Conservation (phyloP, 2,888 invertebrate species). For the Rhorus exstirpatorius region DNA sequence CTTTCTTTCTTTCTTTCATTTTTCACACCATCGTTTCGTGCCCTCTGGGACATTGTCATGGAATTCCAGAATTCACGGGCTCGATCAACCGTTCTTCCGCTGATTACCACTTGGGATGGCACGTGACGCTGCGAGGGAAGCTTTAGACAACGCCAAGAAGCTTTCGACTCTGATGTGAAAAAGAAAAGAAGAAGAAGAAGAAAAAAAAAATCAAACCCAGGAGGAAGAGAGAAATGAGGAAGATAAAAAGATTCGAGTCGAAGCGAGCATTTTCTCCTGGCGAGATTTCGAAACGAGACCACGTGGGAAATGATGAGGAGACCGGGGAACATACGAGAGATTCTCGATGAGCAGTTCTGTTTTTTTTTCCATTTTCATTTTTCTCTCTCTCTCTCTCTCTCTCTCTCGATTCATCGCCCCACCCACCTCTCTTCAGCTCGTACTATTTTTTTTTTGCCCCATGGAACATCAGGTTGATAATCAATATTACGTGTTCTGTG, state of each 20-base stretch:
- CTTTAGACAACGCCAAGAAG: too few species aligned
- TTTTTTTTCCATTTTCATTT: conserved; percentile 1
- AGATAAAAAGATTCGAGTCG: conserved; percentile 11
- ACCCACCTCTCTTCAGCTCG: neutral
- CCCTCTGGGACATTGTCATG: conserved; percentile 27
- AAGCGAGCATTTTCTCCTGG: conserved; percentile 18
- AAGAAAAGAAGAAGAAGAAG: neutral
- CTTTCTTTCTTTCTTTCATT: conserved; percentile 3
- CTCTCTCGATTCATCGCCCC: too few species aligned
- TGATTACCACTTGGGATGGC: conserved; percentile 46
- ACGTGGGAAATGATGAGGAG: conserved; percentile 49
- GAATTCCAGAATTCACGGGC: conserved; percentile 22
- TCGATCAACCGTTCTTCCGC: conserved; percentile 50
- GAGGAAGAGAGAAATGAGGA: neutral
- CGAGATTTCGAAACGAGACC: conserved; percentile 26
- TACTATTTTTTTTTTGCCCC: neutral
- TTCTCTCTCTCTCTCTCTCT: neutral
- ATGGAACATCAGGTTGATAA: too few species aligned
- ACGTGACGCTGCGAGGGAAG: conserved; percentile 33
- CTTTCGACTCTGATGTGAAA: too few species aligned
- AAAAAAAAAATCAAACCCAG: conserved; percentile 9
- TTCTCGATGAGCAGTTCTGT: conserved; percentile 26
- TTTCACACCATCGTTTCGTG: neutral
- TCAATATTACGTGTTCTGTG: too few species aligned
- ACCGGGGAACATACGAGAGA: conserved; percentile 3